Evolutionary conservation across 2,113 vertebrate species (phyloP), one percentile per base, ranked within the genome.

Genomic region (Conger conger): DNA sequence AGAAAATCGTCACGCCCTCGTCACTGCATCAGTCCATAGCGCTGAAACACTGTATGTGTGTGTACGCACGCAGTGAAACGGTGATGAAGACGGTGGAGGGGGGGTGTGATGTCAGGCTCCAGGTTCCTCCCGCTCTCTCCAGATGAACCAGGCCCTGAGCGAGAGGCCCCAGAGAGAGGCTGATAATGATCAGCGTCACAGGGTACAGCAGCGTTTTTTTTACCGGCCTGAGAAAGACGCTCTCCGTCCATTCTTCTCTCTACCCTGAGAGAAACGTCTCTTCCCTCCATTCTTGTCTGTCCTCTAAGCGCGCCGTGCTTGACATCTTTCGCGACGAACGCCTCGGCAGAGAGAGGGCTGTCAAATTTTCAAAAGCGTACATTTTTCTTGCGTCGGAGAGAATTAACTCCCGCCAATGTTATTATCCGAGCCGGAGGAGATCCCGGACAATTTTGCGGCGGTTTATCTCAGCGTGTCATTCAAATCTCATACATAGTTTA

Each of bases 351-450:
- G 38, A 79, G 73, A n/a, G 23, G 42, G 30, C 76, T 84, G 50
- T 54, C 50, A 54, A 50, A 20, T 30, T 84, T 76, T 78, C 33
- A 53, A 84, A 79, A 57, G 73, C 45, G 37, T 33, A 42, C 33
- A 68, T 60, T 79, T 79, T 80, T 36, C 54, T 60, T 42, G 76
- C 30, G 35, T 78, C 33, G 20, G 73, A 53, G 50, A 83, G 73
- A 68, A 50, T 38, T 42, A 35, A n/a, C 76, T 77, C 27, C 9
- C 35, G 36, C 9, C 18, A 78, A 73, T 33, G 68, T 33, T 9
- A 73, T 33, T 73, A 73, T 73, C n/a, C 9, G 9, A 73, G n/a
- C 68, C 9, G 68, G 2, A 73, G 13, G 27, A 63, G 57, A 11
- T 73, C 33, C 27, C 27, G n/a, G 68, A 33, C 68, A 73, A 30